Evolutionary conservation across 2,797 vertebrate species (phyloP), one percentile per base, ranked within the genome.

Genomic region (Molossus molossus): DNA sequence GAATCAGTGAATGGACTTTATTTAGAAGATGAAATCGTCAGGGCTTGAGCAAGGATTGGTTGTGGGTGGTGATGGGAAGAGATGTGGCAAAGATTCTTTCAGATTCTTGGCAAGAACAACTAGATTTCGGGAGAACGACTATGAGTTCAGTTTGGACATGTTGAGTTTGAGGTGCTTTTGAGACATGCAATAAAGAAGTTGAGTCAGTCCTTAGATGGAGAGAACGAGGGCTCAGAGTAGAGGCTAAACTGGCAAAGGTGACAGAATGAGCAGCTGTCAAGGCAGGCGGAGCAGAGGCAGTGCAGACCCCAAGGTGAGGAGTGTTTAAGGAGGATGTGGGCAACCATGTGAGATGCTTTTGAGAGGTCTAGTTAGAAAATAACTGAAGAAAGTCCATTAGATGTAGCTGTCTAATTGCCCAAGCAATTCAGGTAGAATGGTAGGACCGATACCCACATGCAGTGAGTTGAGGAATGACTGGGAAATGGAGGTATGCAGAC

Each of bases 21-120:
- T 80, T 92, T 70, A 90, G 88, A 70, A 93, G 33, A 62, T 53
- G 48, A 94, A 81, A 69, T 81, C 11, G 29, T 60, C 45, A 72
- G 15, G 53, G 14, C 29, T 65, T 88, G 27, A 45, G 18, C 18
- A n/a, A 80, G 83, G 23, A 60, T 37, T 81, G 48, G 18, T 67
- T 79, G 29, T 65, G 40, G 64, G 25, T 79, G 53, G 64, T 84
- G 55, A 50, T 53, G 18, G 87, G 23, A 87, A 77, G 53, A 88
- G 20, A 6, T 79, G 57, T 48, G 33, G 81, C 83, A 62, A 84
- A 88, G 87, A 72, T 64, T 48, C 64, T 72, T 37, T 33, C n/a
- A 76, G 37, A 80, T 80, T 93, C 91, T 48, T 48, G 27, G 33
- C 65, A 64, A 50, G 23, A 72, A 29, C 20, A 69, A 6, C 18